A percentile compares a stretch with the other conserved stretches of the same genome.
These are phyloP conservation scores for Nothura maculosa DNA, from an alignment of 2,797 vertebrate genomes.

Conservation along the genomic window DNA sequence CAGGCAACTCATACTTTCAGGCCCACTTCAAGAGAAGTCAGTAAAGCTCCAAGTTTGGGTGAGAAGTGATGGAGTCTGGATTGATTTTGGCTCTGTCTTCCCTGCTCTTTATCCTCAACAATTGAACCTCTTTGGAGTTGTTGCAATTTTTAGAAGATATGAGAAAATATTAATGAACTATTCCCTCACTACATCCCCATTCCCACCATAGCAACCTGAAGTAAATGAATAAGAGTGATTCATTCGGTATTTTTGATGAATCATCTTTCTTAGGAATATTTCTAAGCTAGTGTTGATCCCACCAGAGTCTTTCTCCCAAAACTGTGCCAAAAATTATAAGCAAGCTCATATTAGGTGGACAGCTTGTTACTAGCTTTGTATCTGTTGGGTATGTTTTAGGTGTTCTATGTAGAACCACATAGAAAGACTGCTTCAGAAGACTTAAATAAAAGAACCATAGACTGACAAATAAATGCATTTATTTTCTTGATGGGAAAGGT, in stretches of 20 bases:
- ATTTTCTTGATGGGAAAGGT: background rate
- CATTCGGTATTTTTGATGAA: slow-evolving; percentile 4
- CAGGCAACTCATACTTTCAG: slow-evolving; percentile 26
- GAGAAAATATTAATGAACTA: slow-evolving; percentile 3
- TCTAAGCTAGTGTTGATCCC: background rate
- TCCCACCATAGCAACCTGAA: background rate
- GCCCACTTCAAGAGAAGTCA: background rate
- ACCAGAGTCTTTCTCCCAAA: background rate
- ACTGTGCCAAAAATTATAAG: background rate
- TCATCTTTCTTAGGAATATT: background rate
- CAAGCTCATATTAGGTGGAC: background rate
- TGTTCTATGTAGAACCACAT: background rate
- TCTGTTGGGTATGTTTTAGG: background rate
- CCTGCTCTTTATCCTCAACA: background rate
- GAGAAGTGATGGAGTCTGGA: background rate
- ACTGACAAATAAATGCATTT: background rate
- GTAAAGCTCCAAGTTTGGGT: background rate
- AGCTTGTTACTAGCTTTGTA: background rate
- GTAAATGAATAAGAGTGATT: slow-evolving; percentile 40
- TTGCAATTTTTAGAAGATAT: slow-evolving; percentile 13
- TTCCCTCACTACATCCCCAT: background rate
- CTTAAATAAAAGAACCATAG: background rate
- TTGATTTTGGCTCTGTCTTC: slow-evolving; percentile 14
- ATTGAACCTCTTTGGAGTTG: background rate
- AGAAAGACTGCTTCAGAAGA: background rate